Evolutionary conservation across 2,113 vertebrate species (phyloP), one percentile per base, ranked within the genome.

Genomic region (Talpa occidentalis): DNA sequence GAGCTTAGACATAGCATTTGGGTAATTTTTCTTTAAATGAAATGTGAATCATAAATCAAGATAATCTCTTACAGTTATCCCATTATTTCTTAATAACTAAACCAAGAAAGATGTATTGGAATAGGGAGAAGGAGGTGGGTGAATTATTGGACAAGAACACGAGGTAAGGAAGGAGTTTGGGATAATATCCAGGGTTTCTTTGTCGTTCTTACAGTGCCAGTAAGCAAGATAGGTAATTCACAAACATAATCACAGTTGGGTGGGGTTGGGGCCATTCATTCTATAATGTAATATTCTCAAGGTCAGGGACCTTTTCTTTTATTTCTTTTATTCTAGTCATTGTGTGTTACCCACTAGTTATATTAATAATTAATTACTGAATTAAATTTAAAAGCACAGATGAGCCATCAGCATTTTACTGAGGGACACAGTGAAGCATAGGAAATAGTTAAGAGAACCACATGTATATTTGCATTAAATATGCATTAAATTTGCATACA

Each of bases 391-490:
- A 66, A 78, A 73, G 32, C 76, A 90, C 91, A 93, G 79, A 92
- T 69, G 49, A 97, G 30, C 76, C 78, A 88, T 94, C 94, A 96
- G 64, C 86, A 95, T 96, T 95, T 94, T 88, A 88, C 83, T 81
- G 59, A 96, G 80, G 49, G 60, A 79, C 42, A 92, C 56, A 82
- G 28, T 92, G 94, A 97, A 95, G 76, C 90, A 59, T 73, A 92
- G 67, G 82, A 95, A 97, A 96, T 73, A 96, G 89, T 94, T 92
- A 95, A 96, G 93, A 93, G 56, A 82, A 82, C 52, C 73, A 78
- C 88, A 76, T 96, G 87, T 84, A 88, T 77, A 94, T 95, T 97
- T 96, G 91, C 96, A 97, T 97, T 97, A 95, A 97, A 96, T 93
- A 93, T 97, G 93, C 84, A 95, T 96, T 88, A 69, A 6, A 96